Evolutionary conservation across 2,888 invertebrate species (phyloP), one percentile per base, ranked within the genome.

Genomic region (Micoletzkya japonica): DNA sequence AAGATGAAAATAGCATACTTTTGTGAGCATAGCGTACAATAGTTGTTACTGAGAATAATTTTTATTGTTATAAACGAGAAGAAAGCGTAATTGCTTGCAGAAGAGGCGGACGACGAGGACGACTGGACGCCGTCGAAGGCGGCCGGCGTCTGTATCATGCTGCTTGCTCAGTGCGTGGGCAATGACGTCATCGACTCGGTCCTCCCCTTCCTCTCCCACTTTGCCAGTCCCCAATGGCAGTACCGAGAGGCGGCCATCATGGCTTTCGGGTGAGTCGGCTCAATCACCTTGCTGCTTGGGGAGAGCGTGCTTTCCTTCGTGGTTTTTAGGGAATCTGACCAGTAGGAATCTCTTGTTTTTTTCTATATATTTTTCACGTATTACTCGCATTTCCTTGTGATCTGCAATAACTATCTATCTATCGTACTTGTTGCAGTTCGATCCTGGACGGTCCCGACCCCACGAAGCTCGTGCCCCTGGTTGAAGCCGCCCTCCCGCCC

Each of bases 61-160:
- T n/a, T n/a, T n/a, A n/a, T n/a, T n/a, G n/a, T n/a, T n/a, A n/a
- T n/a, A n/a, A n/a, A n/a, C n/a, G n/a, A n/a, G n/a, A n/a, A n/a
- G n/a, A n/a, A n/a, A n/a, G n/a, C n/a, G n/a, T n/a, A n/a, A n/a
- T n/a, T n/a, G n/a, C n/a, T 57, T 60, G 14, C 39, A 75, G 88
- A 88, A 86, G 96, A 98, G 86, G 90, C 91, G 81, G 97, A 98
- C 86, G 96, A 98, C 87, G 97, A 98, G 86, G 93, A 97, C 85
- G 96, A 95, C 83, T 99, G 98, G 98, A 97, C 95, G 87, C 98
- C 98, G 0, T 93, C 95, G 79, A 99, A 99, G 89, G 96, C 99
- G 0, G 95, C 98, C 2, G 95, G 97, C 44, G 98, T 99, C 3
- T 99, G 98, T 86, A 89, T 99, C 34, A 97, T 97, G 95, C 89